Conservation (phyloP, 1,140 invertebrate genomes). For the Aphelenchoides avenae region DNA sequence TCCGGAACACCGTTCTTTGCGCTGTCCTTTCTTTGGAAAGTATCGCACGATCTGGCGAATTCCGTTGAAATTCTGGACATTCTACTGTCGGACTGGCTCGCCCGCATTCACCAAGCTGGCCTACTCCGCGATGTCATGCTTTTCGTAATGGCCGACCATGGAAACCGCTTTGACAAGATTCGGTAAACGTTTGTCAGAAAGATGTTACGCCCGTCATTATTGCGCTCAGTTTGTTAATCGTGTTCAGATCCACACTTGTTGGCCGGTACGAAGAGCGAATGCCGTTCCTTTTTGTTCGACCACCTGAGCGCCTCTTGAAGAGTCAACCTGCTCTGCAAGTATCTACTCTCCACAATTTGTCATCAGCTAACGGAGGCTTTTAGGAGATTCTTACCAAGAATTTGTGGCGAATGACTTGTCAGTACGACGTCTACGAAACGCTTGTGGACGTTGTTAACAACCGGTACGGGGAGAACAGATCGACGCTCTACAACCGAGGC, state of each 20-base stretch:
- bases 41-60: slow-evolving; percentile 42
- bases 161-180: slow-evolving; percentile 77
- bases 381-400: slow-evolving; percentile 67
- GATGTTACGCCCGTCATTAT: too few relatives aligned
- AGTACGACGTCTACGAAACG: slow-evolving; percentile 46
- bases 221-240: too few relatives aligned
- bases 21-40: slow-evolving; percentile 44
- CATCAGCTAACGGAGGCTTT: too few relatives aligned
- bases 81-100: slow-evolving; percentile 32
- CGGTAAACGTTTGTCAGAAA: too few relatives aligned
- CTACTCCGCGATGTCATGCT: slow-evolving; percentile 65
- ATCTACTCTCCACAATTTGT: too few relatives aligned
- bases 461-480: slow-evolving; percentile 18
- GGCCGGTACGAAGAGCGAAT: slow-evolving; percentile 82
- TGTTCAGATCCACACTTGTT: slow-evolving; percentile 70
- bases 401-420: slow-evolving; percentile 45
- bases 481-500: slow-evolving; percentile 37
- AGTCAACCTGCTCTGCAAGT: slow-evolving; percentile 68
- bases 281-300: slow-evolving; percentile 74
- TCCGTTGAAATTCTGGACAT: slow-evolving; percentile 34
- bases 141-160: slow-evolving; percentile 83
- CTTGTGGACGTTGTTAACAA: slow-evolving; percentile 49
- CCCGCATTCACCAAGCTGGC: slow-evolving; percentile 27
- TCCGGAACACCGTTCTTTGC: slow-evolving; percentile 29
- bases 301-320: slow-evolving; percentile 71